Percentiles rank a stretch among this genome's conserved stretches.
phyloP scores from a whole-genome alignment of 1,140 invertebrate genomes.

The Drosophila athabasca region DNA sequence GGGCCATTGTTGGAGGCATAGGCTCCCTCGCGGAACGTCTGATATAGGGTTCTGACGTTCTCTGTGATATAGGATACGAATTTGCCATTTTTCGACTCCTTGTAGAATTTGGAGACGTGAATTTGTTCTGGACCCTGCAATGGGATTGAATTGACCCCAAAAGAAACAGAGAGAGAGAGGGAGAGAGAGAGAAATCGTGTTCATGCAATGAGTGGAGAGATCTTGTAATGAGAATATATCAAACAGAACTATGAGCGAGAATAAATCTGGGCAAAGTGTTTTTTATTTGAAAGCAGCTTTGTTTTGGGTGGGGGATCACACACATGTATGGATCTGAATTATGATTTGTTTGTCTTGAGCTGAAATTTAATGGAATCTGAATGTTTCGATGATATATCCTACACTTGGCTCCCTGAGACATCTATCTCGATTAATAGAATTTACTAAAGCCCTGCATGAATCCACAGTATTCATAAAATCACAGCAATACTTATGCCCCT shows the following conservation, averaged over 20 bases:
- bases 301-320: not conserved
- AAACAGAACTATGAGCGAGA: conserved; percentile 10
- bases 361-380: not conserved
- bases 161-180: conserved; percentile 55
- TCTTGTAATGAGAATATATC: conserved; percentile 14
- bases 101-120: conserved; percentile 95
- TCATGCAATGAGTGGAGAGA: conserved; percentile 71
- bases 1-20: conserved; percentile 97
- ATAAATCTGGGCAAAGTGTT: conserved; percentile 3
- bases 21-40: conserved; percentile 95
- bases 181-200: conserved; percentile 48
- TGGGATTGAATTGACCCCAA: conserved; percentile 47
- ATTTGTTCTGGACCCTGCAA: conserved; percentile 95
- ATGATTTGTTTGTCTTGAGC: conserved; percentile 22
- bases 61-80: conserved; percentile 93
- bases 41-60: conserved; percentile 95
- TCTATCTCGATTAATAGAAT: too few species aligned
- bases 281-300: not conserved
- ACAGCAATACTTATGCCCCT: too few species aligned
- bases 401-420: too few species aligned
- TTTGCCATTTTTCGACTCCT: conserved; percentile 95
- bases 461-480: too few species aligned
- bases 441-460: too few species aligned
- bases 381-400: too few species aligned
- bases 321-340: not conserved